Evolutionary conservation across 2,797 vertebrate species (phyloP).

Genomic region (Anguilla obscura): DNA sequence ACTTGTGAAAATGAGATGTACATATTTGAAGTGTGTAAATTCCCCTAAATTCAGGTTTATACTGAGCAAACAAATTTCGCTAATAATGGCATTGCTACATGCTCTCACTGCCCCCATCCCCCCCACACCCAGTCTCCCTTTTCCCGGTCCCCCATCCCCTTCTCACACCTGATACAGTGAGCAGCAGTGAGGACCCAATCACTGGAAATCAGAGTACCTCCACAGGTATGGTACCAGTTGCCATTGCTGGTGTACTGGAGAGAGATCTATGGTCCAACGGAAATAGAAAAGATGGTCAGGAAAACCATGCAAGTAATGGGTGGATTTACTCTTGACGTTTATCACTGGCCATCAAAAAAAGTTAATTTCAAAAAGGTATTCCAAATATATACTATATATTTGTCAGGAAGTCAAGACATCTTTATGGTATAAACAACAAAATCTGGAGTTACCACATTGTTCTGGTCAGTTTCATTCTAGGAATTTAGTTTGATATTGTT

Average conservation of each 20-base stretch:
- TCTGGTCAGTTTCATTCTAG: background rate
- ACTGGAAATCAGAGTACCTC: conserved; percentile 76
- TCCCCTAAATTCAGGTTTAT: background rate
- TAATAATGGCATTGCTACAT: background rate
- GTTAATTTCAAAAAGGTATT: background rate
- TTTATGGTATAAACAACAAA: background rate
- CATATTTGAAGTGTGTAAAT: background rate
- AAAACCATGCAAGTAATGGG: conserved; percentile 25
- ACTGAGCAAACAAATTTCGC: background rate
- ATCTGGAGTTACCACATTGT: background rate
- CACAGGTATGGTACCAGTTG: conserved; percentile 80
- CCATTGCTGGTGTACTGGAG: conserved; percentile 71
- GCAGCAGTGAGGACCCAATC: conserved; percentile 85
- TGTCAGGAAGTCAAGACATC: background rate
- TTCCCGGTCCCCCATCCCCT: too few relatives aligned
- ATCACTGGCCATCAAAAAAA: background rate
- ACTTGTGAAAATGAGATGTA: background rate
- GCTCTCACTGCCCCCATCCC: background rate
- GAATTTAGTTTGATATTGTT: background rate
- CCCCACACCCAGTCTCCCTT: background rate
- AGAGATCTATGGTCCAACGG: conserved; percentile 70
- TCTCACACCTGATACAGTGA: conserved; percentile 73
- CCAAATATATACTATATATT: background rate
- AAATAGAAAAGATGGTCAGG: background rate
- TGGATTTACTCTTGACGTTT: background rate